Conservation (phyloP, 2,888 invertebrate species). For the Sarcophaga caerulescens region DNA sequence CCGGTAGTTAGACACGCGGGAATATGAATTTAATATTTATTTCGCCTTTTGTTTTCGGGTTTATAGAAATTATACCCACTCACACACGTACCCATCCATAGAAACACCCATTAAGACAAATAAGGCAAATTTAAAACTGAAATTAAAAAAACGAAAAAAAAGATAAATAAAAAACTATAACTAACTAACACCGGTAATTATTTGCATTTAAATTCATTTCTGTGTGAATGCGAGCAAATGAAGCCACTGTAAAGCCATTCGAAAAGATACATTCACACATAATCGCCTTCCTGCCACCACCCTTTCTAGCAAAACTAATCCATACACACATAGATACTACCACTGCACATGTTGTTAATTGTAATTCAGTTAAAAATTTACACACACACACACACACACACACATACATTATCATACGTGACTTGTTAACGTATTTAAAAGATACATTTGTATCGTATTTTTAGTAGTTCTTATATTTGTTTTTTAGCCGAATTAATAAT, state of each 20-base stretch:
- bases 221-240: conserved; percentile 13
- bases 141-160: conserved; percentile 1
- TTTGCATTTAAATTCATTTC: conserved; percentile 45
- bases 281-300: background rate
- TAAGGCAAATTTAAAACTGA: background rate
- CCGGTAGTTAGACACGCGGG: conserved; percentile 44
- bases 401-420: background rate
- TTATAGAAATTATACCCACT: background rate
- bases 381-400: background rate
- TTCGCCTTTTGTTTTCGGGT: background rate
- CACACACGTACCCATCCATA: background rate
- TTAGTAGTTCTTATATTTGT: conserved; percentile 9
- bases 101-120: background rate
- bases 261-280: background rate
- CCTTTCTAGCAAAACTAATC: background rate
- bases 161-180: conserved; percentile 19
- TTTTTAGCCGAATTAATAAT: conserved; percentile 31
- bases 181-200: conserved; percentile 45
- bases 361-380: conserved; percentile 37
- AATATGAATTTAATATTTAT: conserved; percentile 25
- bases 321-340: background rate
- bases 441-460: background rate
- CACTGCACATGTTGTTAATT: conserved; percentile 8
- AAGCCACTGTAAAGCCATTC: background rate
- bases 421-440: background rate